A percentile compares a stretch with the other conserved stretches of the same genome.
Evolutionary conservation across 2,888 invertebrate genomes (phyloP).

Genomic region (Oscheius sp.): DNA sequence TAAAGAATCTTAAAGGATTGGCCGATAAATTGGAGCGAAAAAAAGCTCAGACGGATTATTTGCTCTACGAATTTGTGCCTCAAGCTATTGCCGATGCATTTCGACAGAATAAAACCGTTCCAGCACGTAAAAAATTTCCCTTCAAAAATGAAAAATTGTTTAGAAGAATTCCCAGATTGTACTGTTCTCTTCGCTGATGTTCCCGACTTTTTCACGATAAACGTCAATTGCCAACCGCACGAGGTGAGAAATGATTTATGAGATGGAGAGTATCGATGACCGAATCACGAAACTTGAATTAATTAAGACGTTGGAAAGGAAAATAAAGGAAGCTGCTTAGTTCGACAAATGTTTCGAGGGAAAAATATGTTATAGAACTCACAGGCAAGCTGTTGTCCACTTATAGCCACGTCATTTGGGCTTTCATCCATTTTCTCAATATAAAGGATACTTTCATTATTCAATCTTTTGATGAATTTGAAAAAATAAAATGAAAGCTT

Average conservation of each 20-base stretch:
- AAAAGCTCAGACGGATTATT: slow-evolving; percentile 53
- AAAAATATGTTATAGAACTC: too few species aligned
- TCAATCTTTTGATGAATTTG: too few species aligned
- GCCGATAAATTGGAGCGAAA: slow-evolving; percentile 58
- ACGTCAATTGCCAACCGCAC: slow-evolving; percentile 60
- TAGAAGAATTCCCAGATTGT: slow-evolving; percentile 65
- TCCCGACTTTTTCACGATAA: slow-evolving; percentile 71
- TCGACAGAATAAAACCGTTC: slow-evolving; percentile 50
- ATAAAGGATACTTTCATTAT: too few species aligned
- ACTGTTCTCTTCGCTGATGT: slow-evolving; percentile 71
- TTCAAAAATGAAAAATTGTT: slow-evolving; percentile 32
- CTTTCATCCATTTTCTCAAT: too few species aligned
- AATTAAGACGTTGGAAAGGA: too few species aligned
- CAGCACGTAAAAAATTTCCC: slow-evolving; percentile 62
- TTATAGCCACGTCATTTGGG: too few species aligned
- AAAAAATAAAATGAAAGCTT: too few species aligned
- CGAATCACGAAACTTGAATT: neutral
- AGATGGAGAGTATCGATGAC: neutral
- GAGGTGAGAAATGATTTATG: slow-evolving; percentile 17
- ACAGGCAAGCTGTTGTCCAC: too few species aligned
- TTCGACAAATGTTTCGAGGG: neutral
- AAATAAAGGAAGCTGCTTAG: neutral
- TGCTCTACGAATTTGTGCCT: slow-evolving; percentile 62
- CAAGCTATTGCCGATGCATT: slow-evolving; percentile 58
- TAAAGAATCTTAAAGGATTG: slow-evolving; percentile 54